Base-by-base conservation (phyloP, 1,140 invertebrate genomes). In the Lepidurus couesii region DNA sequence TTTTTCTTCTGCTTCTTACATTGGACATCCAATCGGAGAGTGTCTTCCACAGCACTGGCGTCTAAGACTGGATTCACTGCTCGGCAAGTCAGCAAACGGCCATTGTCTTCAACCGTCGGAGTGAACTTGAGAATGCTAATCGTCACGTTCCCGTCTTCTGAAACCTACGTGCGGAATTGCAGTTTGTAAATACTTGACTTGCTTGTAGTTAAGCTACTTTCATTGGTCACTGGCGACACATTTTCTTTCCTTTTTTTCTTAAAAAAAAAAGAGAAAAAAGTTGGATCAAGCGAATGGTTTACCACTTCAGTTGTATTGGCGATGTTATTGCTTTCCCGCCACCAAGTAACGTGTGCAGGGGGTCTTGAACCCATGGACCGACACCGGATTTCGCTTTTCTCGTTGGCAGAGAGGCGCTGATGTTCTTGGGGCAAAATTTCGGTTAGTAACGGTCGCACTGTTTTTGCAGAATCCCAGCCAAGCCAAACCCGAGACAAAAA, bases 301-400 rank as follows among this genome's bases (percentile, higher is more conserved):
- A 65, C 53, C 53, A 65, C 53, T 65, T 65, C 53, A 65, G 53
- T 65, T 65, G 53, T 21, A 21, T 65, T 65, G 21, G 53, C 16
- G n/a, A 65, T 65, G 21, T 65, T 65, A 21, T 65, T 7, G 53
- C 53, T 65, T 65, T 65, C 53, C n/a, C 53, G 53, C 92, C 92
- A 95, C 86, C 86, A 86, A 26, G 92, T 91, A 82, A 96, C 93
- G 21, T 89, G 85, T 3, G 93, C 92, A 80, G 91, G 89, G 1
- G 94, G 94, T 79, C 91, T 87, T 0, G 93, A 95, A 53, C 94
- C 94, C 0, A 89, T 89, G 24, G 92, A 91, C 81, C 91, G 89
- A 83, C 94, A 96, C 83, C 93, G 92, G 34, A 96, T 89, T 80
- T 95, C 92, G 21, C 92, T 91, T 80, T 89, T 88, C 78, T 91